phyloP scores from a whole-genome alignment of 1,140 invertebrate genomes.

The Lamellibrachia luymesi region DNA sequence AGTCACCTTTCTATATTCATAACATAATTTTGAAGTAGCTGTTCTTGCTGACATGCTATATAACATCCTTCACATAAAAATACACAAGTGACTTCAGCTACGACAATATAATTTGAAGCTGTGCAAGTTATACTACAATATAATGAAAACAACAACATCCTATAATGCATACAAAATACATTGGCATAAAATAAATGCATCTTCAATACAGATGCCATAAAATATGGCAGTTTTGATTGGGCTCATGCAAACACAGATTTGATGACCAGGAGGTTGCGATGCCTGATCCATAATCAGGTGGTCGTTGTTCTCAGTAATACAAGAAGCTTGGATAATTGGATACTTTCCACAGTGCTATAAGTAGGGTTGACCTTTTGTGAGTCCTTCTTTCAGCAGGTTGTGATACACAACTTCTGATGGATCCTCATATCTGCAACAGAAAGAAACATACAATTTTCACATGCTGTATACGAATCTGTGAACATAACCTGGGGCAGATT shows the following conservation, averaged over 20 bases:
- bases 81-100: background rate
- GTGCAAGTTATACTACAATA: background rate
- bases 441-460: background rate
- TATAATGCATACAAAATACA: background rate
- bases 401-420: background rate
- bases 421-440: background rate
- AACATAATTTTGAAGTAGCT: background rate
- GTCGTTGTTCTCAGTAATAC: too few species aligned
- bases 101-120: background rate
- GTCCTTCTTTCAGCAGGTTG: background rate
- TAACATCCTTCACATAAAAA: background rate
- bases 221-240: background rate
- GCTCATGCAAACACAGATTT: too few species aligned
- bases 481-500: background rate
- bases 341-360: background rate
- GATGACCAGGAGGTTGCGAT: too few species aligned
- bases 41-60: background rate
- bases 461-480: background rate
- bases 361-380: background rate
- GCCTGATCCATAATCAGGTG: too few species aligned
- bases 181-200: background rate
- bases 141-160: background rate
- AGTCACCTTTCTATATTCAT: background rate
- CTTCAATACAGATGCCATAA: background rate
- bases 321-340: too few species aligned